Percentiles rank a stretch among this genome's conserved stretches.
Evolutionary conservation across 2,113 vertebrate genomes (phyloP).

Genomic region (Cyanoliseus patagonus): DNA sequence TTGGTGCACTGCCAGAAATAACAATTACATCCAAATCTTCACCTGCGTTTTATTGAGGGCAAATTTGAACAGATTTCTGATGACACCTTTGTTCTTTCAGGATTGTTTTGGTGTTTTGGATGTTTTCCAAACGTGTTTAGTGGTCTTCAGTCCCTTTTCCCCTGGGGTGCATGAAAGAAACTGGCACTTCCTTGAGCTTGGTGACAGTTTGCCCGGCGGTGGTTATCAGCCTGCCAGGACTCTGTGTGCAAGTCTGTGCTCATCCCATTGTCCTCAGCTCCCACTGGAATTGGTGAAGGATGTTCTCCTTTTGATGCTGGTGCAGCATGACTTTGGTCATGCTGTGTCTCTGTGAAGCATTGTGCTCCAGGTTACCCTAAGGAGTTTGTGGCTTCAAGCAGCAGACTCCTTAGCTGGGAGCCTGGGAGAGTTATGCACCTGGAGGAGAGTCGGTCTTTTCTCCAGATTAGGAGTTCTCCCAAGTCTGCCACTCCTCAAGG

Average conservation of each 20-base stretch:
- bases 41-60: conserved; percentile 9
- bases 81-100: conserved; percentile 17
- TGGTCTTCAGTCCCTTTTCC: background rate
- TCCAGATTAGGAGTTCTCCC: background rate
- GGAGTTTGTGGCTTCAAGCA: background rate
- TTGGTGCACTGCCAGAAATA: conserved; percentile 33
- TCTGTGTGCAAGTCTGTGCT: background rate
- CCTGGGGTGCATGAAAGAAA: background rate
- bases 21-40: conserved; percentile 15
- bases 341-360: background rate
- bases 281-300: background rate
- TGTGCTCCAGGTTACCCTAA: rapidly evolving
- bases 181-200: background rate
- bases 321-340: rapidly evolving
- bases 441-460: background rate
- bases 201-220: background rate
- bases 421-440: background rate
- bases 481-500: background rate
- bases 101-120: background rate
- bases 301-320: rapidly evolving
- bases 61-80: conserved; percentile 22
- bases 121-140: background rate
- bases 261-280: background rate
- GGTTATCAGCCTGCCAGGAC: background rate
- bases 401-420: background rate